Percentiles rank a stretch among this genome's conserved stretches.
phyloP scores from a whole-genome alignment of 2,888 invertebrate species.

The Drosophila phalerata region DNA sequence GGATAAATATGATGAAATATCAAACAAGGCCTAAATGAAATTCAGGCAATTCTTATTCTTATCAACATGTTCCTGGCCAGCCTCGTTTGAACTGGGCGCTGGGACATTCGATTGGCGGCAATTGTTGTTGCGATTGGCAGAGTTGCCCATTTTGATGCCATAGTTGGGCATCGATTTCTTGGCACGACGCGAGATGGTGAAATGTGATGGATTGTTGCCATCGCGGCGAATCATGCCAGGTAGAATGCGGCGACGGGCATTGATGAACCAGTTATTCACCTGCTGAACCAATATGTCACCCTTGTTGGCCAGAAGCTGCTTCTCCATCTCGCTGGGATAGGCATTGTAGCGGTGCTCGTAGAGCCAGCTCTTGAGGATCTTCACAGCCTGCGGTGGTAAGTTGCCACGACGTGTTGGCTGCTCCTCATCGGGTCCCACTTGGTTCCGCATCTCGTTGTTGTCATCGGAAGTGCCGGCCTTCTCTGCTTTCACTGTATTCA shows the following conservation, averaged over 20 bases:
- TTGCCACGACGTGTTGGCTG: slow-evolving; percentile 1
- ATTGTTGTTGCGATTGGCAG: background rate
- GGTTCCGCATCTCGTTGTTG: no score
- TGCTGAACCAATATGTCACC: slow-evolving; percentile 94
- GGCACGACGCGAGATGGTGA: slow-evolving; percentile 96
- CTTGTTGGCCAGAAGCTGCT: slow-evolving; percentile 92
- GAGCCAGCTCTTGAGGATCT: slow-evolving; percentile 92
- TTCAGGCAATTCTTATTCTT: background rate
- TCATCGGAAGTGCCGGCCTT: no score
- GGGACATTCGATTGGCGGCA: background rate
- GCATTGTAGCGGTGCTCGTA: slow-evolving; percentile 97
- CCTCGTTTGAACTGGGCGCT: background rate
- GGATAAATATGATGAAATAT: background rate
- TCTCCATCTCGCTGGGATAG: slow-evolving; percentile 96
- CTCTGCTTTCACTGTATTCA: no score
- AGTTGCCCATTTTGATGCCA: background rate
- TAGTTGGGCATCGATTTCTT: slow-evolving; percentile 87
- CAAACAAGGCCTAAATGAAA: background rate
- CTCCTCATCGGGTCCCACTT: background rate
- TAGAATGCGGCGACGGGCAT: slow-evolving; percentile 95
- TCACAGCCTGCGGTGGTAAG: background rate
- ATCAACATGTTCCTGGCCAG: background rate
- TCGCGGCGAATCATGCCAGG: slow-evolving; percentile 95
- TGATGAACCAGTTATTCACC: slow-evolving; percentile 98
- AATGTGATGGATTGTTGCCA: slow-evolving; percentile 96